A percentile compares a stretch with the other conserved stretches of the same genome.
These are phyloP conservation scores for Antrozous pallidus DNA, from an alignment of 2,797 vertebrate species.

Conservation along the genomic window DNA sequence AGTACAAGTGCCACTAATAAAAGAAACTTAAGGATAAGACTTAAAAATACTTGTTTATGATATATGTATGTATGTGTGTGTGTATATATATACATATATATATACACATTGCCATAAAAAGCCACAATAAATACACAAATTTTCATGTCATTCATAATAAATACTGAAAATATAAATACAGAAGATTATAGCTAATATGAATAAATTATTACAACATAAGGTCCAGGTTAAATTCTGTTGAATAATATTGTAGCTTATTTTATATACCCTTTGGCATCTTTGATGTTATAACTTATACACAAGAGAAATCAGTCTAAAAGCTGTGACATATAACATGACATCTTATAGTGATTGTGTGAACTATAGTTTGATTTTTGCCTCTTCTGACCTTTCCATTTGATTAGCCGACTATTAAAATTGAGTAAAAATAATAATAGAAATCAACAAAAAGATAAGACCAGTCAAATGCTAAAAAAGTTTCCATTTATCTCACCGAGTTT, in stretches of 20 bases:
- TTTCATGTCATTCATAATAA: conserved; percentile 96
- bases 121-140: conserved; percentile 99
- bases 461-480: conserved; percentile 48
- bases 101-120: conserved; percentile 86
- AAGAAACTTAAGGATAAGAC: conserved; percentile 87
- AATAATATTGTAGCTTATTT: conserved; percentile 85
- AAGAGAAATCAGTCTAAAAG: conserved; percentile 76
- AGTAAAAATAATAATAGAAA: conserved; percentile 45
- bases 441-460: conserved; percentile 57
- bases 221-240: conserved; percentile 82
- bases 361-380: conserved; percentile 65
- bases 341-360: conserved; percentile 66
- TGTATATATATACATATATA: conserved; percentile 70
- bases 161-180: conserved; percentile 93
- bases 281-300: conserved; percentile 81
- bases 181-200: conserved; percentile 86
- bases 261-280: conserved; percentile 86
- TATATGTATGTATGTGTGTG: no score
- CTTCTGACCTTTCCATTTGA: conserved; percentile 61
- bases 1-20: conserved; percentile 91
- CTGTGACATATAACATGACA: conserved; percentile 67
- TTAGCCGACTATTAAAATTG: conserved; percentile 59
- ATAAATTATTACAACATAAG: conserved; percentile 86
- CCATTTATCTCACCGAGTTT: background rate
- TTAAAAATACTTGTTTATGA: conserved; percentile 90